A percentile compares a stretch with the other conserved stretches of the same genome.
phyloP scores from a whole-genome alignment of 2,888 invertebrate species.

The Heterodera filipjevi region DNA sequence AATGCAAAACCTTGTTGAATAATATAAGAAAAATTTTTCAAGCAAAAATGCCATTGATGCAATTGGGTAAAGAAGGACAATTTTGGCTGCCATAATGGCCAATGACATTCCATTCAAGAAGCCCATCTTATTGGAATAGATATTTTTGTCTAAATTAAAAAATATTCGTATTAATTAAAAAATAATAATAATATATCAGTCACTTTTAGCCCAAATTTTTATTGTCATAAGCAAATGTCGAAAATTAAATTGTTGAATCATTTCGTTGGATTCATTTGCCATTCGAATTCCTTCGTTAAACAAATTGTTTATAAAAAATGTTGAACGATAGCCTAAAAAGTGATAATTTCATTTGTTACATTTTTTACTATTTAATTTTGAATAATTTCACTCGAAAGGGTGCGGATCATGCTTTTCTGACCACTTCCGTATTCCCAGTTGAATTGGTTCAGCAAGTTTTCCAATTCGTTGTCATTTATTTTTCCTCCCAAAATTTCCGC shows the following conservation, averaged over 20 bases:
- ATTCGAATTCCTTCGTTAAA: not conserved
- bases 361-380: not conserved
- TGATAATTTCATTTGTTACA: not conserved
- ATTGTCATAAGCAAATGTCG: not conserved
- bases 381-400: not conserved
- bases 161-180: not conserved
- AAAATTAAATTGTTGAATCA: not conserved
- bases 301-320: not conserved
- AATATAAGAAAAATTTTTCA: constrained; percentile 9
- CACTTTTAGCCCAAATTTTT: constrained; percentile 2
- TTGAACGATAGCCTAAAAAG: not conserved
- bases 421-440: not conserved
- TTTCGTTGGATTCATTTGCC: not conserved
- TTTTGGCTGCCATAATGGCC: not conserved
- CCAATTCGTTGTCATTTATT: not conserved
- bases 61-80: not conserved
- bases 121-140: not conserved
- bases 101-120: not conserved
- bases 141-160: not conserved
- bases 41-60: not conserved
- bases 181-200: not conserved
- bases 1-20: not conserved
- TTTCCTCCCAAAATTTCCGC: not conserved
- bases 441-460: not conserved
- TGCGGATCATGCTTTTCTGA: not conserved